Percentiles rank a stretch among this genome's conserved stretches.
Evolutionary conservation across 2,113 vertebrate species (phyloP).

Genomic region (Xenopus borealis): DNA sequence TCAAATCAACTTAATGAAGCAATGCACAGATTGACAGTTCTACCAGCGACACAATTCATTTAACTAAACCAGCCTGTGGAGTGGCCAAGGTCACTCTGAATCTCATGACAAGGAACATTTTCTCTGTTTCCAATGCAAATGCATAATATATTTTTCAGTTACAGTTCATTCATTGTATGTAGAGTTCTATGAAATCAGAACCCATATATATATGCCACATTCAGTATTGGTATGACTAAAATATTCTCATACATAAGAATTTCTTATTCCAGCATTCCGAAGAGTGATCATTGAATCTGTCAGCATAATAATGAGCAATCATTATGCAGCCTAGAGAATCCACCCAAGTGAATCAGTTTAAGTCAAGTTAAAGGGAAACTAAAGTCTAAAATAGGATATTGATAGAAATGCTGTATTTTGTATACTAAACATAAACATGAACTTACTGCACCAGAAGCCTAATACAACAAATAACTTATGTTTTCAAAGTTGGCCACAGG

Average conservation of each 20-base stretch:
- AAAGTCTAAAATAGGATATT: no score
- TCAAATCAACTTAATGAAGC: slow-evolving; percentile 3
- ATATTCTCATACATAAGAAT: slow-evolving; percentile 1
- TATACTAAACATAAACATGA: no score
- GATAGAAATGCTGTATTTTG: no score
- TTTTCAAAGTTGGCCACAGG: no score
- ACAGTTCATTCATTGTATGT: neutral
- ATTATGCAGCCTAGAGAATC: neutral
- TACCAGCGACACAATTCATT: neutral
- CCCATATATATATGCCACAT: neutral
- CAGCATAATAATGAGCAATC: neutral
- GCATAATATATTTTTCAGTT: neutral
- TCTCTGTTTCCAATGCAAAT: neutral
- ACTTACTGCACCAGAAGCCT: no score
- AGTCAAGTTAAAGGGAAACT: no score
- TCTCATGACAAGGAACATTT: neutral
- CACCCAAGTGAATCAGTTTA: neutral
- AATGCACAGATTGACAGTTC: neutral
- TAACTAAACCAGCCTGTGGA: neutral
- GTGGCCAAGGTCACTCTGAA: neutral
- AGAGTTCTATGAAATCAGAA: neutral
- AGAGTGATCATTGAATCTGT: neutral
- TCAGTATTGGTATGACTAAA: neutral
- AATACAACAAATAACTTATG: no score
- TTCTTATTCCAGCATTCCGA: neutral